phyloP scores from a whole-genome alignment of 2,113 vertebrate genomes.

The Pteruthius melanotis region DNA sequence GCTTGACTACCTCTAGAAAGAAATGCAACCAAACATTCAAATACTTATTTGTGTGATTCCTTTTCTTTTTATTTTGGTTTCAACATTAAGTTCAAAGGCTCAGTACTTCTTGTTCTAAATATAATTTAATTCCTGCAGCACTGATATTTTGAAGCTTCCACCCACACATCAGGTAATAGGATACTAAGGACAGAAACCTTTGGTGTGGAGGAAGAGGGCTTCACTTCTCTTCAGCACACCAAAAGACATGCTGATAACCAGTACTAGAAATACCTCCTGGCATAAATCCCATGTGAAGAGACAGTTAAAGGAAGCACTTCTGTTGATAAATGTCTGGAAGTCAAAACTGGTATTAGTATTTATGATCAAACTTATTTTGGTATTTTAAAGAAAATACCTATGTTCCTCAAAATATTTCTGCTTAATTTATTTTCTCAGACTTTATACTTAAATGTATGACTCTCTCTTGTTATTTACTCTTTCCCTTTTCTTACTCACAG shows the following conservation, averaged over 20 bases:
- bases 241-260: not conserved
- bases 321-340: not conserved
- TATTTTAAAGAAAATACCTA: not conserved
- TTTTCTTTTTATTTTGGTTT: not conserved
- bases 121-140: not conserved
- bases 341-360: not conserved
- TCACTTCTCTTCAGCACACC: not conserved
- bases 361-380: not conserved
- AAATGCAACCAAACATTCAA: not conserved
- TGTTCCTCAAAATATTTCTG: not conserved
- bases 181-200: not conserved
- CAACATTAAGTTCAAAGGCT: not conserved
- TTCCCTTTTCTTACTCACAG: not conserved
- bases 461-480: not conserved
- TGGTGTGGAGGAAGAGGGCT: fast-evolving
- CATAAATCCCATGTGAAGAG: not conserved
- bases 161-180: fast-evolving
- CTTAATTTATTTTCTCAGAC: not conserved
- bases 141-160: not conserved
- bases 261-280: not conserved
- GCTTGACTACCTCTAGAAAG: not conserved
- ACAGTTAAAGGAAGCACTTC: not conserved
- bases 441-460: not conserved
- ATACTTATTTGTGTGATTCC: not conserved
- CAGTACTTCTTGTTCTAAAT: not conserved